Evolutionary conservation across 1,140 invertebrate species (phyloP).

Genomic region (Pectinophora gossypiella): DNA sequence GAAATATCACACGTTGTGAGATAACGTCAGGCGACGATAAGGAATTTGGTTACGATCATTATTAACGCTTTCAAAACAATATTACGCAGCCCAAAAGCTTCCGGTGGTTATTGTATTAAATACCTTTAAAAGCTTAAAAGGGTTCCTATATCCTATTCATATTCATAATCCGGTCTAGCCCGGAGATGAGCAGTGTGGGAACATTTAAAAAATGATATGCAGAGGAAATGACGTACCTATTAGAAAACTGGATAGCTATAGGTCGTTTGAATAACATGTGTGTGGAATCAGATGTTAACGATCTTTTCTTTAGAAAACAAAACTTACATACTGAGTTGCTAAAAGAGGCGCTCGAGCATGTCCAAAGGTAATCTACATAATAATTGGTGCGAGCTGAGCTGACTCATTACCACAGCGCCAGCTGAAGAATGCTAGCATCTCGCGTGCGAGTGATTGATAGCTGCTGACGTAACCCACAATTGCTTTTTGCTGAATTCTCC

Average conservation of each 20-base stretch:
- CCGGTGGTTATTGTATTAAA: too few species aligned
- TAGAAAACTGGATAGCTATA: not conserved
- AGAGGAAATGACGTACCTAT: too few species aligned
- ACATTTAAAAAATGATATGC: not conserved
- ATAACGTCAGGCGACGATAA: too few species aligned
- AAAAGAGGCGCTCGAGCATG: constrained; percentile 14
- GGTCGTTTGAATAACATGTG: not conserved
- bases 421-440: not conserved
- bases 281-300: constrained; percentile 16
- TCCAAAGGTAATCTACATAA: constrained; percentile 39
- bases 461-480: constrained; percentile 34
- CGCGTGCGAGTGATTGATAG: constrained; percentile 28
- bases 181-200: not conserved
- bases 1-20: constrained; percentile 30
- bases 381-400: constrained; percentile 23
- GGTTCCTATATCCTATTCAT: too few species aligned
- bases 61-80: too few species aligned
- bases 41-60: too few species aligned
- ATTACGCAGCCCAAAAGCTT: too few species aligned
- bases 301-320: constrained; percentile 21
- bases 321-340: not conserved
- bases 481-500: constrained; percentile 21
- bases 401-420: constrained; percentile 14
- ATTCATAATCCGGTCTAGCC: not conserved
- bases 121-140: too few species aligned